These are phyloP conservation scores for Nanorana parkeri DNA, from an alignment of 2,113 vertebrate genomes.

Conservation along the genomic window DNA sequence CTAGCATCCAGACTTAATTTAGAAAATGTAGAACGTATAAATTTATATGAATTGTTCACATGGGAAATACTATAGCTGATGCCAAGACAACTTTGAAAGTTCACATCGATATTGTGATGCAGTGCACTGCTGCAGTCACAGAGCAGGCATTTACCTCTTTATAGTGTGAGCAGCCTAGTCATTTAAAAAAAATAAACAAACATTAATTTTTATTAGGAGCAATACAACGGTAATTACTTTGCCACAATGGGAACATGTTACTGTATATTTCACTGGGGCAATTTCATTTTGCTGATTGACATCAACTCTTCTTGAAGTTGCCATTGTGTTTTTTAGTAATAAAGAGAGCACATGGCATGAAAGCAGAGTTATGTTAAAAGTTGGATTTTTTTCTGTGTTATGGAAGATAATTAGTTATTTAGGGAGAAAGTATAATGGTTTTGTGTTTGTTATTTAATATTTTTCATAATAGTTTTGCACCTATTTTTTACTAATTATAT, in stretches of 20 bases:
- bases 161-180: neutral
- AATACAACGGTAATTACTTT: slow-evolving; percentile 11
- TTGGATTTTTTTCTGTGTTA: too few relatives aligned
- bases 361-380: too few relatives aligned
- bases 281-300: neutral
- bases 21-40: neutral
- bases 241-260: neutral
- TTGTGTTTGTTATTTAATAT: too few relatives aligned
- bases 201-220: neutral
- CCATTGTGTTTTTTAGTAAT: too few relatives aligned
- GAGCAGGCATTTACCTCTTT: slow-evolving; percentile 19
- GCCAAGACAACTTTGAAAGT: slow-evolving; percentile 28
- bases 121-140: neutral
- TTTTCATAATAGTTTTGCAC: too few relatives aligned
- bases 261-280: neutral
- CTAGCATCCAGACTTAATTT: neutral
- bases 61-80: slow-evolving; percentile 3
- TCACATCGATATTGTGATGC: slow-evolving; percentile 3
- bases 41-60: neutral
- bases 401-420: too few relatives aligned
- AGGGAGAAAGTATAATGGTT: too few relatives aligned
- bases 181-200: neutral
- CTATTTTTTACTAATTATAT: too few relatives aligned
- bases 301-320: too few relatives aligned
- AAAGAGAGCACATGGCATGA: too few relatives aligned